phyloP scores from a whole-genome alignment of 1,140 invertebrate species.

The Cotesia chilonis region DNA sequence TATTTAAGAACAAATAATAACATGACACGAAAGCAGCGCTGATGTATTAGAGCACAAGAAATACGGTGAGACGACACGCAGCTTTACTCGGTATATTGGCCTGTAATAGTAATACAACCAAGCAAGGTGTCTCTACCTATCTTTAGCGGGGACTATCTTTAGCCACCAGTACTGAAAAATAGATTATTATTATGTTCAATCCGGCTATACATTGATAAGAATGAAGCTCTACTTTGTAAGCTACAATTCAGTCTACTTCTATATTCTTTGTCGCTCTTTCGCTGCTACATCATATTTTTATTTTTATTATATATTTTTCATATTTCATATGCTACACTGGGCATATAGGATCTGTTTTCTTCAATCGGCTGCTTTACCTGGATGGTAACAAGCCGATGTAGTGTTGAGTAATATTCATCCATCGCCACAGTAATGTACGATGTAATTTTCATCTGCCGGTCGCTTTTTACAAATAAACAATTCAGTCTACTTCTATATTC shows the following conservation, averaged over 20 bases:
- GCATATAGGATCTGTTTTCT: no score
- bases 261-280: no score
- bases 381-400: not conserved
- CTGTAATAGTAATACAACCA: slow-evolving; percentile 28
- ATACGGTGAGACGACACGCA: slow-evolving; percentile 43
- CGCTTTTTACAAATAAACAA: slow-evolving; percentile 28
- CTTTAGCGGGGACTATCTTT: slow-evolving; percentile 58
- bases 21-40: slow-evolving; percentile 7
- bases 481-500: no score
- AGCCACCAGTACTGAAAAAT: slow-evolving; percentile 57
- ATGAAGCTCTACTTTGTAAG: slow-evolving; percentile 50
- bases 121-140: slow-evolving; percentile 44
- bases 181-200: slow-evolving; percentile 36
- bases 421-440: no score
- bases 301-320: no score
- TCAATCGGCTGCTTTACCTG: no score
- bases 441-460: no score
- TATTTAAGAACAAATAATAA: not conserved
- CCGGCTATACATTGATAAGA: slow-evolving; percentile 57
- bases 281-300: no score
- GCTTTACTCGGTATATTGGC: slow-evolving; percentile 39
- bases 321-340: no score
- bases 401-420: no score
- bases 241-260: slow-evolving; percentile 35
- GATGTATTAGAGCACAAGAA: slow-evolving; percentile 28